Evolutionary conservation across 2,888 invertebrate genomes (phyloP).

Genomic region (Vanessa cardui): DNA sequence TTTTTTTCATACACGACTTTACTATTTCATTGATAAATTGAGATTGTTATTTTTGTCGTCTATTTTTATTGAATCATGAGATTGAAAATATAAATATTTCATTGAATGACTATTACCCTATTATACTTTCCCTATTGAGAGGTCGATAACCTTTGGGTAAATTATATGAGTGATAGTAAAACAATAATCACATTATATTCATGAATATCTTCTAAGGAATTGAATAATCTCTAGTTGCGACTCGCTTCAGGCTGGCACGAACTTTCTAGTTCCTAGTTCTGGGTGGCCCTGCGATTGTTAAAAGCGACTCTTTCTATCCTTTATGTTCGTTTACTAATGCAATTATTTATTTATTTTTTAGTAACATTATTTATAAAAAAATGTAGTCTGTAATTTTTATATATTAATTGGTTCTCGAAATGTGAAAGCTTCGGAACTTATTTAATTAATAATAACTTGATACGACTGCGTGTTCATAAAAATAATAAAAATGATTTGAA

Average conservation of each 20-base stretch:
- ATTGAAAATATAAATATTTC: too few species aligned
- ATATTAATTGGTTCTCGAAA: too few species aligned
- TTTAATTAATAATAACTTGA: too few species aligned
- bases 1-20: constrained; percentile 18
- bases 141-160: neutral
- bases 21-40: constrained; percentile 8
- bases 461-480: too few species aligned
- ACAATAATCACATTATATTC: constrained; percentile 1
- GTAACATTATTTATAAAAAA: neutral
- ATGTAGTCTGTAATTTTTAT: neutral
- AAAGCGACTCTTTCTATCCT: neutral
- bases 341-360: neutral
- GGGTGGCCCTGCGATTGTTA: constrained; percentile 48
- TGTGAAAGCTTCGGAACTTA: too few species aligned
- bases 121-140: neutral
- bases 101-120: too few species aligned
- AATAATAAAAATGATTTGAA: too few species aligned
- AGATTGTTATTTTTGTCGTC: neutral
- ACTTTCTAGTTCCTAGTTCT: constrained; percentile 44
- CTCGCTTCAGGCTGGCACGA: constrained; percentile 12
- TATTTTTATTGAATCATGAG: neutral
- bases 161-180: neutral
- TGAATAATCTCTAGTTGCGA: constrained; percentile 5
- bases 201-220: constrained; percentile 9
- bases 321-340: constrained; percentile 4